phyloP scores from a whole-genome alignment of 2,113 vertebrate species.

The Galbula dea region DNA sequence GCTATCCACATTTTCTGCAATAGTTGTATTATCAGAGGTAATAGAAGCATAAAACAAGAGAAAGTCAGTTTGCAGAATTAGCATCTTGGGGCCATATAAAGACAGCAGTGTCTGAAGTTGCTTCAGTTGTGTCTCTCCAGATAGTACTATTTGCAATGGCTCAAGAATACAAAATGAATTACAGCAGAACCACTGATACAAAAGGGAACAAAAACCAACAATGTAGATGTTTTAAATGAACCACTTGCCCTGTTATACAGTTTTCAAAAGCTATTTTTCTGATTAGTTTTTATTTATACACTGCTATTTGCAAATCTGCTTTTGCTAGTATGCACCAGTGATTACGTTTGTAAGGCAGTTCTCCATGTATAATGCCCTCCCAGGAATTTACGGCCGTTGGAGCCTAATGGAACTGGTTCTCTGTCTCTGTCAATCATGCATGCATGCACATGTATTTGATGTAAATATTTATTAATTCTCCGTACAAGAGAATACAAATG shows the following conservation, averaged over 20 bases:
- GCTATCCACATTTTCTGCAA: neutral
- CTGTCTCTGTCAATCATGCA: neutral
- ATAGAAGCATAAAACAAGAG: neutral
- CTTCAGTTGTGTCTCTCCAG: neutral
- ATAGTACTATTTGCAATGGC: neutral
- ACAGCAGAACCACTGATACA: neutral
- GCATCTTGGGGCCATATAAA: slow-evolving; percentile 14
- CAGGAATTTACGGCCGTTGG: neutral
- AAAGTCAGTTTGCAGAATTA: neutral
- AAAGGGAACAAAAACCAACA: neutral
- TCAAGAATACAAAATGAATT: neutral
- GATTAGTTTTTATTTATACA: neutral
- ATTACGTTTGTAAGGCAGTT: neutral
- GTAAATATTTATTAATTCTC: neutral
- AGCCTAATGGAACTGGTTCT: neutral
- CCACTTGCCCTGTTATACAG: neutral
- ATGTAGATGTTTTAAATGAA: neutral
- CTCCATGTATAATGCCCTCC: neutral
- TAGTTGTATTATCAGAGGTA: neutral
- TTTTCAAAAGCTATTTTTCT: neutral
- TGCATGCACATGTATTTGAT: neutral
- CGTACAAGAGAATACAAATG: neutral
- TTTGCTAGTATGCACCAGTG: neutral
- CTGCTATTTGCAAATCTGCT: neutral
- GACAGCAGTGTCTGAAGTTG: neutral